Base-by-base conservation (phyloP, 1,140 invertebrate species). In the Aphis gossypii region DNA sequence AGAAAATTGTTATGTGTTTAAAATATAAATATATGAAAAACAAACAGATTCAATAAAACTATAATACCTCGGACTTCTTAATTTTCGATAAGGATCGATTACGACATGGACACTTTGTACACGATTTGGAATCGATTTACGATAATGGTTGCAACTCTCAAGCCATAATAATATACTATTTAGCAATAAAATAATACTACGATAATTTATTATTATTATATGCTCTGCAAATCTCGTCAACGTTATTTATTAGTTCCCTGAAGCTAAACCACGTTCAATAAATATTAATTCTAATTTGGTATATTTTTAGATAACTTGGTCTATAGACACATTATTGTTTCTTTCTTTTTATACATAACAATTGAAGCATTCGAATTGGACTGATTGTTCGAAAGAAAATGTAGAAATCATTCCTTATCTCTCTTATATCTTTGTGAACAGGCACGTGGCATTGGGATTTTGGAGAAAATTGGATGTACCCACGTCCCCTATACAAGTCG, bases 71-170 rank as follows among this genome's bases (percentile, higher is more conserved):
- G 60, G 46, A 48, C 86, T 18, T n/a, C 46, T 46, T n/a, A 88
- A 88, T 44, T 48, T 48, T 48, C 46, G 86, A 87, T 87, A 87
- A 87, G 6, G 46, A 87, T 87, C 86, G 30, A 35, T 48, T 88
- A n/a, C 86, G 11, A 88, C 86, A n/a, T 25, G 8, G 7, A 30
- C 21, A 44, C 86, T 44, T 44, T 20, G 18, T 35, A 48, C 14
- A 35, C n/a, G 46, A 88, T 18, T 88, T n/a, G n/a, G 30, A 88
- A 48, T 48, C 18, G 44, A 88, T n/a, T 88, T 21, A 35, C 18
- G 46, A 48, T 88, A 88, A 51, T 88, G 14, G 60, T 76, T 7
- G 46, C 86, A 30, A 41, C 38, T 41, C 38, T 41, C 38, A 41
- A 48, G 46, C 11, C 60, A 76, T n/a, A n/a, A 76, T 76, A 68